Base-by-base conservation (phyloP, 2,888 invertebrate genomes). In the Nebria brevicollis region DNA sequence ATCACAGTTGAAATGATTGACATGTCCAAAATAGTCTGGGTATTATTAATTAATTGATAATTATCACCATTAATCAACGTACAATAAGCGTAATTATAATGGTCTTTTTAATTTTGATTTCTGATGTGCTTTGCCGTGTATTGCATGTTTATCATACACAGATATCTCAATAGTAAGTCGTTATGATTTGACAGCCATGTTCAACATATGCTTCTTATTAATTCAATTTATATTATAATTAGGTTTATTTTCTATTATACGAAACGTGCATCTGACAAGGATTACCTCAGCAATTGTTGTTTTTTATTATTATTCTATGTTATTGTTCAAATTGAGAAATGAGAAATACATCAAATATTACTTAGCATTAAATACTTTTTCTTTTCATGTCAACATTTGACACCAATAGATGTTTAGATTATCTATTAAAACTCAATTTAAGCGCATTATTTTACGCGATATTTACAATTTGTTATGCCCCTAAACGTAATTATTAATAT, bases 151-250 rank as follows among this genome's bases (percentile, higher is more conserved):
- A 54, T 54, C 54, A 54, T 54, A 54, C 13, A 54, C 54, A 54
- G 54, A 54, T 54, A 54, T 54, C 54, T 54, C 54, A 54, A 54
- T 54, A 13, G 54, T 54, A 54, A 54, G 54, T 54, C 54, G 54
- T 54, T 54, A 54, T 70, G 70, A 70, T 70, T 70, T 70, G 70
- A 70, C 70, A 70, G 70, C 25, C 10, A 34, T 34, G 25, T 26
- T 26, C 70, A 70, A 70, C 70, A 70, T 34, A 70, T 11, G 20
- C 26, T 25, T 70, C 11, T 20, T 26, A 70, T 70, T 70, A 70
- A 70, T 70, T 70, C 26, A 70, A 70, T 70, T 25, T 25, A 70
- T 70, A 70, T 70, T 66, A 66, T 66, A 66, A 66, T 66, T 54
- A 54, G 54, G 54, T 54, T 54, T 54, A 54, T 54, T 54, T 54